phyloP scores from a whole-genome alignment of 2,888 invertebrate species.

The Drosophila flavopinicola region DNA sequence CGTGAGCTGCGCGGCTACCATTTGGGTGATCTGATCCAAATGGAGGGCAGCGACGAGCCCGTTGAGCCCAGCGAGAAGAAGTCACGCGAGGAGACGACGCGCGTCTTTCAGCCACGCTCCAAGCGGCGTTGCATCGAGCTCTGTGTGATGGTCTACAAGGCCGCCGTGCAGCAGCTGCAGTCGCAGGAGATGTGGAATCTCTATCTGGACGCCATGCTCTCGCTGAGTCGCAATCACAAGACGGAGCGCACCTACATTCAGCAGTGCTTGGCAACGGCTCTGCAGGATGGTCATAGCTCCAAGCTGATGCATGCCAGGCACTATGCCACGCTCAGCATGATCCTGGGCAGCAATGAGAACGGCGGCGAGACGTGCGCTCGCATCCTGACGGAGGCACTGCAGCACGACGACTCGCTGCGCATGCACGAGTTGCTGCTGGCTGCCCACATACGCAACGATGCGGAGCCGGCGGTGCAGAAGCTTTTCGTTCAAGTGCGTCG shows the following conservation, averaged over 20 bases:
- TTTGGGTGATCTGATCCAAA: constrained; percentile 64
- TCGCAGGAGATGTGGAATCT: constrained; percentile 86
- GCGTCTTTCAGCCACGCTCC: constrained; percentile 71
- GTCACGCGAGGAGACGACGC: constrained; percentile 12
- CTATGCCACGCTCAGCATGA: constrained; percentile 82
- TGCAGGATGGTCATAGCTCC: constrained; percentile 85
- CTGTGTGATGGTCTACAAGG: constrained; percentile 85
- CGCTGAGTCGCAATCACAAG: constrained; percentile 85
- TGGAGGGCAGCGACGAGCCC: constrained; percentile 33
- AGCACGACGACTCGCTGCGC: constrained; percentile 79
- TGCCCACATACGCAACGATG: constrained; percentile 84
- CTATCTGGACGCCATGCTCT: constrained; percentile 86
- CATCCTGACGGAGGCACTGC: constrained; percentile 84
- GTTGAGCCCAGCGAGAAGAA: constrained; percentile 45
- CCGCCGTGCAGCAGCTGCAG: constrained; percentile 85
- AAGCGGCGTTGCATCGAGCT: constrained; percentile 84
- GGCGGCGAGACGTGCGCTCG: constrained; percentile 57
- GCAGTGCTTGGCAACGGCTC: constrained; percentile 85
- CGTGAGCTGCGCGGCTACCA: constrained; percentile 86
- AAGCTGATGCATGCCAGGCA: constrained; percentile 85
- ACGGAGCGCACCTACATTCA: constrained; percentile 85
- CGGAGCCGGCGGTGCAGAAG: constrained; percentile 83
- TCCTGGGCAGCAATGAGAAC: constrained; percentile 51
- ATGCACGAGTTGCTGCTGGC: constrained; percentile 85
- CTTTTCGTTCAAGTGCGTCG: constrained; percentile 83